Evolutionary conservation across 2,113 vertebrate species (phyloP), one percentile per base, ranked within the genome.

Genomic region (Perccottus glenii): DNA sequence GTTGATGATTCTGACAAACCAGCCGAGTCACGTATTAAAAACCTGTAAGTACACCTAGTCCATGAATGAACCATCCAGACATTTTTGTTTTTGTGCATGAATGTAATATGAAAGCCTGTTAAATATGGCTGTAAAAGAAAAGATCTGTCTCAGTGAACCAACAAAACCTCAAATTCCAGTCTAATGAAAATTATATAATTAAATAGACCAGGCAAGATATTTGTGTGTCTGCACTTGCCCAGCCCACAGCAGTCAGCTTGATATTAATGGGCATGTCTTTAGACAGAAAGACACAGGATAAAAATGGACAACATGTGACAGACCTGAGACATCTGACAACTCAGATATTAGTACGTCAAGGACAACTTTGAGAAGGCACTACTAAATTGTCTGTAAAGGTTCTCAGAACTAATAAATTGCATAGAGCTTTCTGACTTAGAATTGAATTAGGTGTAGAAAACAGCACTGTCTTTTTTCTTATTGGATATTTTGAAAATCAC

Each of bases 1-100:
- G 70, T 71, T 4, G 92, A 95, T 73, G 85, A 85, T 8, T 70
- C 81, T 50, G 94, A 91, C 65, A 93, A 60, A 65, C 92, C 94
- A 9, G 70, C 93, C 0, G 94, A 94, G 32, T 98, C 97, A 76
- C 95, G 92, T 75, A 96, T 98, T 64, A 92, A 83, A 88, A 95
- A 88, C 78, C 91, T 98, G 98, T 99, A 90, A 93, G 98, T 96
- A 70, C 9, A 45, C 8, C 49, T 43, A 40, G 6, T 1, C 32
- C 8, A 0, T 35, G 50, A 38, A 6, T 11, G 3, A 12, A 55
- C 58, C n/a, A 27, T 38, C 2, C 43, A 8, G n/a, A 11, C 42
- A n/a, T 43, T 43, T 27, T 27, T 27, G 1, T 27, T 27, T 2
- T 27, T 27, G 19, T 3, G 19, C 19, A 27, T 27, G 3, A 27